Base-by-base conservation (phyloP, 2,888 invertebrate genomes). In the Aphodius sticticus region DNA sequence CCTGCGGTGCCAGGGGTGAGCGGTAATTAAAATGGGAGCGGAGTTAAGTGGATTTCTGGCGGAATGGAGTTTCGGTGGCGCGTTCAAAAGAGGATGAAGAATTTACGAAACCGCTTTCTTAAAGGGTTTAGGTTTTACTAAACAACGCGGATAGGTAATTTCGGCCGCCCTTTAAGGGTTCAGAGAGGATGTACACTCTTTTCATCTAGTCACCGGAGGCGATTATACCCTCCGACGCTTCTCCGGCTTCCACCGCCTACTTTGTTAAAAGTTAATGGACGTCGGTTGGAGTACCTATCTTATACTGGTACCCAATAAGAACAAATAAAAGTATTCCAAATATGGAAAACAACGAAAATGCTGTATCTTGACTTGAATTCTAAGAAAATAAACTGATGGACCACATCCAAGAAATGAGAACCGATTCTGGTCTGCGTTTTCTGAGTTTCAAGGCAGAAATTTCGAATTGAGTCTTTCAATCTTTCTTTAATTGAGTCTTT, bases 1-100 rank as follows among this genome's bases (percentile, higher is more conserved):
- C 69, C 69, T 36, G 76, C 69, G 15, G 76, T 53, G 16, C 16
- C 12, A 7, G 74, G 77, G 80, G 81, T 81, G 80, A 82, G 82
- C 83, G 82, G 84, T 85, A 84, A 85, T 82, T 80, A 82, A 83
- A 84, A 84, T 85, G 84, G 84, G 83, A 84, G 83, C 81, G 81
- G 80, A 81, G 84, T 85, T 86, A 87, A 86, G 85, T 84, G 84
- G 85, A 86, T 87, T 86, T 85, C 85, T 86, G 87, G 86, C 86
- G 86, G 86, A 84, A 85, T 85, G 82, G 85, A 87, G 87, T 87
- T 87, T 86, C 36, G 74, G 35, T 86, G 36, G 74, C 2, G 36
- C 74, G 37, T 37, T 37, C 36, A 74, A 74, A 70, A 70, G 70
- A 70, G 70, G 70, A 15, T 16, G 74, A 74, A 74, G 74, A 74